phyloP scores from a whole-genome alignment of 2,113 vertebrate species.

The Gymnarchus niloticus region DNA sequence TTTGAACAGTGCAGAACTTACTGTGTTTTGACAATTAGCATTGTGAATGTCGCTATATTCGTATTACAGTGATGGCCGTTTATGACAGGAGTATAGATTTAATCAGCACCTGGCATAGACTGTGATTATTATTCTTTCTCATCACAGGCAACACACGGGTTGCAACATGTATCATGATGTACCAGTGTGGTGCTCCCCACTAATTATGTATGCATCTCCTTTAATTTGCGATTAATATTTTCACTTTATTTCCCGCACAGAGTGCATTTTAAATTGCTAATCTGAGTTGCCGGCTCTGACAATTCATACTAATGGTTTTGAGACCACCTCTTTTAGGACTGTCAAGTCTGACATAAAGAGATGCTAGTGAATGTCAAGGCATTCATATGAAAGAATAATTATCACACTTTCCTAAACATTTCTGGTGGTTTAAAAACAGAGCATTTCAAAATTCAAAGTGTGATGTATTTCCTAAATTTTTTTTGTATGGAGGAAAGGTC shows the following conservation, averaged over 20 bases:
- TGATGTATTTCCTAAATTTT: neutral
- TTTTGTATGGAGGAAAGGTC: conserved; percentile 1
- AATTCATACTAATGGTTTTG: too few species aligned
- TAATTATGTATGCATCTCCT: neutral
- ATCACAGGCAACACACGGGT: neutral
- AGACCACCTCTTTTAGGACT: neutral
- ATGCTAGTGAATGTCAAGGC: neutral
- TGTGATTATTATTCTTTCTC: neutral
- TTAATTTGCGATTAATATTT: neutral
- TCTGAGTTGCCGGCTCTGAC: neutral
- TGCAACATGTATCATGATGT: neutral
- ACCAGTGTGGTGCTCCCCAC: neutral
- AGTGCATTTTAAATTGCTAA: neutral
- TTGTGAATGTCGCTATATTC: neutral
- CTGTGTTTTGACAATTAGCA: neutral
- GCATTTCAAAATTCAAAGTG: neutral
- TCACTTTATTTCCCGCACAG: neutral
- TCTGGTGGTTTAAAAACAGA: neutral
- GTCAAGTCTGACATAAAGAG: neutral
- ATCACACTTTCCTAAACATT: neutral
- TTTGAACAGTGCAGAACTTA: neutral
- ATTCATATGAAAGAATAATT: neutral
- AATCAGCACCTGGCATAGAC: neutral
- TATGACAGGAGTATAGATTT: neutral
- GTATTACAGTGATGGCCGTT: neutral